Evolutionary conservation across 2,888 invertebrate species (phyloP), one percentile per base, ranked within the genome.

Genomic region (Clistopyga incitator): DNA sequence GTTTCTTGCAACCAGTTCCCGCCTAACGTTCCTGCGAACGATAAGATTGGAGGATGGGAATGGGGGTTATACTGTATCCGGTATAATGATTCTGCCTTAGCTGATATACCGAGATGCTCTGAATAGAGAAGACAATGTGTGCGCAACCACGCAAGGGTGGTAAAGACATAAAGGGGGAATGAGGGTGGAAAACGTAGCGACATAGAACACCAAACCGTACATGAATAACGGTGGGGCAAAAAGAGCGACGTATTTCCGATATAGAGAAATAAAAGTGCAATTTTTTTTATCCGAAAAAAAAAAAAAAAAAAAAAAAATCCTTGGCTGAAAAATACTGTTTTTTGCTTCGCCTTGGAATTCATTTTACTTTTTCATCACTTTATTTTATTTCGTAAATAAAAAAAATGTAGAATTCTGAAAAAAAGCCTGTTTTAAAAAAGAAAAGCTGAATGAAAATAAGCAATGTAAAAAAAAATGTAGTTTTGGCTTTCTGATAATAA

Each of bases 71-170:
- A 38, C 34, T 50, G 52, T 34, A n/a, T 38, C 38, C 38, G 38
- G 34, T 23, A 38, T 25, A 65, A 67, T 45, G 74, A 61, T 74
- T 74, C 71, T n/a, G 59, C 45, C 52, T 50, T 45, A 6, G 42
- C 20, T 56, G 65, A 56, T 74, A 67, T 68, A 34, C 50, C 29
- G 67, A 72, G 77, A 81, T 78, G 59, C 52, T 13, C 54, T 45
- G 71, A 52, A 81, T 65, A 50, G 45, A 47, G 59, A 77, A 61
- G 25, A 81, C 67, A 72, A 81, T 56, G 71, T 71, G 67, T 20
- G 38, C 54, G 77, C 65, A 77, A 59, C 52, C 29, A 67, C 47
- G 42, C 42, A 56, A 45, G 52, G 61, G 67, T 52, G 45, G 20
- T 47, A 6, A 42, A 71, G 52, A 78, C 68, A 82, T 74, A 68